Conservation (phyloP, 1,140 invertebrate genomes). For the Periplaneta americana region DNA sequence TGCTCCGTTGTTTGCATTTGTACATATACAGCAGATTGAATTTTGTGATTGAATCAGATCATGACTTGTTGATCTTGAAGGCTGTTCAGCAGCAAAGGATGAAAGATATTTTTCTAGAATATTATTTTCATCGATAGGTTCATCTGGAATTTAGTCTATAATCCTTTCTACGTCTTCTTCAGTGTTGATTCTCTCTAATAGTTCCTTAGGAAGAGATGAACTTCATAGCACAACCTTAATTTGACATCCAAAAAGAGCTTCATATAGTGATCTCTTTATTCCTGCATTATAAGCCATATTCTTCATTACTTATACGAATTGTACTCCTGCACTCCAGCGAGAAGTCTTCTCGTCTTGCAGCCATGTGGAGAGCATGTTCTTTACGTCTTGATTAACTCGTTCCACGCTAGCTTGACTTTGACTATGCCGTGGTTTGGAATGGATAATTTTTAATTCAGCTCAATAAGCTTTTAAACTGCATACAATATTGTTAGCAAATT, state of each 20-base stretch:
- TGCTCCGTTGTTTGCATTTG: background rate
- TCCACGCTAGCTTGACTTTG: background rate
- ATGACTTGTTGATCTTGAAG: background rate
- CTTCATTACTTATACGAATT: background rate
- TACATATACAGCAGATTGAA: background rate
- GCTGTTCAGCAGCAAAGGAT: background rate
- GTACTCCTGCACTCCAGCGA: background rate
- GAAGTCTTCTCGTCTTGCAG: background rate
- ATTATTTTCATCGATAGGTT: background rate
- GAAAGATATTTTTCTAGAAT: no score
- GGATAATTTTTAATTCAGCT: background rate
- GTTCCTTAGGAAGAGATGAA: background rate
- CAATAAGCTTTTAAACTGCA: background rate
- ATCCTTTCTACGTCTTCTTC: background rate
- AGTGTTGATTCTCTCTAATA: no score
- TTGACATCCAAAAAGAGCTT: constrained; percentile 2
- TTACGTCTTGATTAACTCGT: background rate
- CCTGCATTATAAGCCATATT: background rate
- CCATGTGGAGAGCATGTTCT: background rate
- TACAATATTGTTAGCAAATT: background rate
- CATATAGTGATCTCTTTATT: background rate
- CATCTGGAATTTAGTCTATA: background rate
- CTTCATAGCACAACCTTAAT: no score
- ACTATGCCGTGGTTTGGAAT: background rate
- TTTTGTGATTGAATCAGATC: background rate